A percentile compares a stretch with the other conserved stretches of the same genome.
Conservation (phyloP, 2,113 vertebrate genomes). For the Scortum barcoo region DNA sequence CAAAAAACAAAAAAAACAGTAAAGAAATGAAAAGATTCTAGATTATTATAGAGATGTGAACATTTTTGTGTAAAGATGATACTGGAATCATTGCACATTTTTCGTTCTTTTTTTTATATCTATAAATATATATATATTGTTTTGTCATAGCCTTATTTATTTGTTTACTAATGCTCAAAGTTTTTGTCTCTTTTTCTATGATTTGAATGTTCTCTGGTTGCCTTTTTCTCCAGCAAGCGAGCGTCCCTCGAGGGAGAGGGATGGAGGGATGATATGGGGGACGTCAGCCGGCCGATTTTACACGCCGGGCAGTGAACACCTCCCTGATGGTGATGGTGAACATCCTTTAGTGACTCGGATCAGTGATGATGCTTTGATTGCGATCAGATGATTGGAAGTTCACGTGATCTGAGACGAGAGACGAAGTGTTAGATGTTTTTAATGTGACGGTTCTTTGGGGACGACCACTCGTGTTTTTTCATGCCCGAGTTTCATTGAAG, state of each 20-base stretch:
- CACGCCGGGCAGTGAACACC: background rate
- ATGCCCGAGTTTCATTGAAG: no score
- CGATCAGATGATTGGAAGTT: background rate
- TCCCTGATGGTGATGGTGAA: background rate
- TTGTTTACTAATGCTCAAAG: constrained; percentile 78
- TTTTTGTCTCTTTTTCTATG: constrained; percentile 56
- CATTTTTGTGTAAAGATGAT: constrained; percentile 76
- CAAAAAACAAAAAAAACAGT: no score
- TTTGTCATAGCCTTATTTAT: constrained; percentile 85
- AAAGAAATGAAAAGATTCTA: constrained; percentile 48
- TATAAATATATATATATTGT: constrained; percentile 76
- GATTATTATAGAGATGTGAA: constrained; percentile 73
- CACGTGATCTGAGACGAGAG: background rate
- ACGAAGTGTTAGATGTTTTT: no score
- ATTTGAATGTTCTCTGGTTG: constrained; percentile 78
- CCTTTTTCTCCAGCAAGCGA: constrained; percentile 71
- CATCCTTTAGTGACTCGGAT: no score
- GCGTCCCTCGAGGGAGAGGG: background rate
- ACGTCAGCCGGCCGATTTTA: background rate
- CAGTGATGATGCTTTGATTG: no score
- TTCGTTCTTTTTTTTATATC: constrained; percentile 57
- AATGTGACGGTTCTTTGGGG: constrained; percentile 35
- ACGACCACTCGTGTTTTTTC: constrained; percentile 41
- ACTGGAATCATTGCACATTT: constrained; percentile 83
- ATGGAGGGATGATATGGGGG: background rate